phyloP scores from a whole-genome alignment of 2,888 invertebrate genomes.

The Synanthedon vespiformis region DNA sequence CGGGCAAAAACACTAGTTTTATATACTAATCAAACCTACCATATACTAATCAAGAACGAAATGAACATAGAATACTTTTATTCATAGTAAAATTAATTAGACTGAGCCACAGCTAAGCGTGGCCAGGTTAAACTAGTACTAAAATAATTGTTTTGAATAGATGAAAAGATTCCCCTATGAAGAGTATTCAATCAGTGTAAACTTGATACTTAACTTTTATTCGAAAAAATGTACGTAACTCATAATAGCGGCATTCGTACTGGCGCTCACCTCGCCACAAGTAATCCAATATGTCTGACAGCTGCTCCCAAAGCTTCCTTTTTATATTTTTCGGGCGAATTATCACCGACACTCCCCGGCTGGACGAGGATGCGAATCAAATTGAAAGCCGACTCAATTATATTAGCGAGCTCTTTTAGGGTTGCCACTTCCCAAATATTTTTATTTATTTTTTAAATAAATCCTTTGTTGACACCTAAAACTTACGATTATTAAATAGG shows the following conservation, averaged over 20 bases:
- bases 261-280: constrained; percentile 11
- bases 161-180: background rate
- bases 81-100: too few relatives aligned
- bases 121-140: too few relatives aligned
- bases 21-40: too few relatives aligned
- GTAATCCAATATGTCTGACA: constrained; percentile 67
- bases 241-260: constrained; percentile 8
- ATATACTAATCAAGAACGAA: too few relatives aligned
- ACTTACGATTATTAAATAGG: too few relatives aligned
- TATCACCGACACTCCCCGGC: constrained; percentile 63
- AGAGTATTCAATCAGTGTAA: constrained; percentile 5
- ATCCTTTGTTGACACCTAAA: too few relatives aligned
- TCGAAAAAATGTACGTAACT: constrained; percentile 8
- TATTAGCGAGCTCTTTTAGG: constrained; percentile 51
- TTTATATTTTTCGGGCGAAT: constrained; percentile 69
- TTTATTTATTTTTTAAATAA: too few relatives aligned
- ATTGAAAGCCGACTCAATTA: constrained; percentile 70
- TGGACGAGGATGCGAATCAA: constrained; percentile 65
- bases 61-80: too few relatives aligned
- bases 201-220: constrained; percentile 18
- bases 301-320: constrained; percentile 49
- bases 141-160: background rate
- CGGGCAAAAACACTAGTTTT: too few relatives aligned
- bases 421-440: constrained; percentile 18
- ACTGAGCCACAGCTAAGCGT: too few relatives aligned